phyloP scores from a whole-genome alignment of 2,113 vertebrate genomes.

The Dipodomys stephensi region DNA sequence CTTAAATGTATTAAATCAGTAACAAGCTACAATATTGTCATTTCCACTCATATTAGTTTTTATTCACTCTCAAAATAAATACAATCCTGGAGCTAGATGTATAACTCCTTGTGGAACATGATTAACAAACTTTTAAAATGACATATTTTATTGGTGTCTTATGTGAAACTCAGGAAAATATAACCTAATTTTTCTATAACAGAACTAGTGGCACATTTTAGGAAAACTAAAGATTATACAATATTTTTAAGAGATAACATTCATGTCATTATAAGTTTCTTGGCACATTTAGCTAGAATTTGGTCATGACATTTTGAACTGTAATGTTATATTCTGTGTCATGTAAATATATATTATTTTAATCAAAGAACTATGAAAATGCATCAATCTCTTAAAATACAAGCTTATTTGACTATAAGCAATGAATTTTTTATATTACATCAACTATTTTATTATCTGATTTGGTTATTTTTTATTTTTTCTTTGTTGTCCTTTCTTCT shows the following conservation, averaged over 20 bases:
- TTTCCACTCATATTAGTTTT: background rate
- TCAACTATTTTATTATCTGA: background rate
- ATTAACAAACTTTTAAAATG: too few relatives aligned
- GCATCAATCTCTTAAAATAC: background rate
- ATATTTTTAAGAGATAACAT: background rate
- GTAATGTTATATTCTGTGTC: background rate
- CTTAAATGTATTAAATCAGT: slow-evolving; percentile 18
- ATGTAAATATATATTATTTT: too few relatives aligned
- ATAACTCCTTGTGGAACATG: background rate
- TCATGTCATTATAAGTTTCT: background rate
- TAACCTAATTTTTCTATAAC: background rate
- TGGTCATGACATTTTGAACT: background rate
- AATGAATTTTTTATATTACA: background rate
- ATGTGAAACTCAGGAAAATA: background rate
- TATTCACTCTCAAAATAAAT: slow-evolving; percentile 9
- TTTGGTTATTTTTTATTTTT: background rate
- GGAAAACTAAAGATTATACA: background rate
- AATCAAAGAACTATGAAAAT: background rate
- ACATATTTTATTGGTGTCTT: background rate
- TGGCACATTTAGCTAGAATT: background rate
- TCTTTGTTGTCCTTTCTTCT: background rate
- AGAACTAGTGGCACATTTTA: background rate
- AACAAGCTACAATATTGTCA: background rate
- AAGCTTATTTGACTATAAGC: background rate
- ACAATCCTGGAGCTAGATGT: background rate